Evolutionary conservation across 64 coral and sea anemone species (phyloP).

Genomic region (Actinia equina): DNA sequence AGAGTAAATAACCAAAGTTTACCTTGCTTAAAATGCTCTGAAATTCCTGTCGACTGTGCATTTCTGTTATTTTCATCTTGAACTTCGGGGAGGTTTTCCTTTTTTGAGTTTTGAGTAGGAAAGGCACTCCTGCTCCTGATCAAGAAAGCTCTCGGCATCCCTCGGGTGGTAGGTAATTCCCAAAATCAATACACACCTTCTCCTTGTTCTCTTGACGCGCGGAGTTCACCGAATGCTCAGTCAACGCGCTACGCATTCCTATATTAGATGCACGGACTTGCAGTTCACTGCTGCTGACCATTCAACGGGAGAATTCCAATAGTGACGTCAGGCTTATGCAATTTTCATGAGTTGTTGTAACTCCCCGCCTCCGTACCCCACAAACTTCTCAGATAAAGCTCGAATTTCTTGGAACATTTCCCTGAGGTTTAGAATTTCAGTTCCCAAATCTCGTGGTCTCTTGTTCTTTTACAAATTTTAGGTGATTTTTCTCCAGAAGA

Average conservation of each 20-base stretch:
- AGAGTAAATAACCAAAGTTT: constrained; percentile 17
- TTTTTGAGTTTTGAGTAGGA: constrained; percentile 10
- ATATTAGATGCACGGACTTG: constrained; percentile 27
- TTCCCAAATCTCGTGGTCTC: neutral
- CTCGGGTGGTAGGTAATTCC: constrained; percentile 40
- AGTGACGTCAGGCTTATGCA: constrained; percentile 58
- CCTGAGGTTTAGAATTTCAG: neutral
- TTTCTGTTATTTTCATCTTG: neutral
- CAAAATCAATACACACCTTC: constrained; percentile 25
- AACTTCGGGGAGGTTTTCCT: neutral
- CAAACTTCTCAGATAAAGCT: neutral
- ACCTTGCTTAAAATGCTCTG: constrained; percentile 25
- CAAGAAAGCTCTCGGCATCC: constrained; percentile 60
- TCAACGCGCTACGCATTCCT: constrained; percentile 28
- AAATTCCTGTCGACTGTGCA: constrained; percentile 5
- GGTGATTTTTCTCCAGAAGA: neutral
- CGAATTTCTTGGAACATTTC: neutral
- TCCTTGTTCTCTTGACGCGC: constrained; percentile 21
- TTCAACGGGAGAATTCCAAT: constrained; percentile 73
- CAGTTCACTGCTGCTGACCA: constrained; percentile 52
- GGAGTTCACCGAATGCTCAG: constrained; percentile 55
- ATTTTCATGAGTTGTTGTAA: constrained; percentile 39
- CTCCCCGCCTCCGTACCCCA: constrained; percentile 34
- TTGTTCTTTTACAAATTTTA: neutral
- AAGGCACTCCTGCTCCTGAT: constrained; percentile 30